A percentile compares a stretch with the other conserved stretches of the same genome.
Conservation (phyloP, 2,113 vertebrate species). For the Engraulis encrasicolus region DNA sequence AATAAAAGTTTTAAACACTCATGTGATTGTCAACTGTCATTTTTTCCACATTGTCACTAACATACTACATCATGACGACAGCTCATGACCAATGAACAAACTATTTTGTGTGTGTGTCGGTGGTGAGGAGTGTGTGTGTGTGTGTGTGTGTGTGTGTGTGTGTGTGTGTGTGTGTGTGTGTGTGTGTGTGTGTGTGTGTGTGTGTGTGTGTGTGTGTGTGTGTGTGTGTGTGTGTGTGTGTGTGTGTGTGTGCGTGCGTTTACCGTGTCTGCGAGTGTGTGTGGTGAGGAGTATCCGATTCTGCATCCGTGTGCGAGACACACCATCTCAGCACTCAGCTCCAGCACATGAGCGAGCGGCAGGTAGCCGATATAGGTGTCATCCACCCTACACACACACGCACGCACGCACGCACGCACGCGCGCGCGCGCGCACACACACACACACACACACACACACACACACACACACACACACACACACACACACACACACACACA, state of each 20-base stretch:
- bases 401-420: not conserved
- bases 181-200: not conserved
- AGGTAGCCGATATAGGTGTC: conserved; percentile 93
- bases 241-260: not conserved
- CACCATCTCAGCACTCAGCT: conserved; percentile 91
- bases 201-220: not conserved
- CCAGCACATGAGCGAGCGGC: conserved; percentile 93
- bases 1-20: conserved; percentile 68
- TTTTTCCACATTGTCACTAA: no score
- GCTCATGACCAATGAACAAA: no score
- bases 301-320: conserved; percentile 87
- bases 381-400: conserved; percentile 74
- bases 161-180: not conserved
- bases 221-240: not conserved
- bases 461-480: conserved; percentile 67
- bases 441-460: conserved; percentile 53
- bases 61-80: no score
- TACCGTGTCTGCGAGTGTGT: conserved; percentile 94
- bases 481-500: conserved; percentile 12
- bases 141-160: not conserved
- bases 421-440: not conserved
- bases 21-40: no score
- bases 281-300: conserved; percentile 94
- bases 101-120: not conserved
- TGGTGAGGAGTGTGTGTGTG: not conserved